Base-by-base conservation (phyloP, 2,113 vertebrate species). In the Trichechus manatus region DNA sequence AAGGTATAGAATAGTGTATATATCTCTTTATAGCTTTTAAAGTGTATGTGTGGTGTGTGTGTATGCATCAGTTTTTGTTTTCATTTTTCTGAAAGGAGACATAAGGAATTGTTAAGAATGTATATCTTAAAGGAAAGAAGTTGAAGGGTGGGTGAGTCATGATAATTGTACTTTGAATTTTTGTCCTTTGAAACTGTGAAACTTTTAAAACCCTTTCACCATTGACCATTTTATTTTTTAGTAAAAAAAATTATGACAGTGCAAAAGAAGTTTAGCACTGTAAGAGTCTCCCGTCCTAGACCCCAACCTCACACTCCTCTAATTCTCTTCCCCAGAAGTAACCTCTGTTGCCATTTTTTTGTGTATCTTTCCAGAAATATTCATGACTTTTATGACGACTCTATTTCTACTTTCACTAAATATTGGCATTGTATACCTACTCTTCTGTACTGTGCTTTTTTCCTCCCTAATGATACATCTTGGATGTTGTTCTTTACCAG, bases 281-380 rank as follows among this genome's bases (percentile, higher is more conserved):
- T 80, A 19, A 61, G 50, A 72, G 33, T 92, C 53, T 89, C 13
- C 53, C 10, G 10, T 17, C 27, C 47, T 78, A 88, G 29, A 75
- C 61, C 22, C 39, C 25, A 64, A 23, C 9, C 47, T 80, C 44
- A 36, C 31, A 85, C 14, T 59, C 25, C 66, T 17, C 14, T 6
- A 68, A 1, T 80, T 92, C 33, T 80, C n/a, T 56, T 68, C 63
- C 23, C 25, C 13, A 74, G 63, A 83, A 64, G 27, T 59, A 50
- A 61, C 4, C 17, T 91, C n/a, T 87, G 13, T 89, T 85, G 89
- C 25, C 10, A 3, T 22, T 88, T 84, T 87, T 61, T 53, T 85
- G n/a, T 81, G 3, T 84, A 44, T 91, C 42, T 23, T 83, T 78
- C 22, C 39, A 63, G 94, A 97, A 64, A 64, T 93, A 91, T 75